These are phyloP conservation scores for Labia minor DNA, from an alignment of 2,888 invertebrate genomes.

Conservation along the genomic window DNA sequence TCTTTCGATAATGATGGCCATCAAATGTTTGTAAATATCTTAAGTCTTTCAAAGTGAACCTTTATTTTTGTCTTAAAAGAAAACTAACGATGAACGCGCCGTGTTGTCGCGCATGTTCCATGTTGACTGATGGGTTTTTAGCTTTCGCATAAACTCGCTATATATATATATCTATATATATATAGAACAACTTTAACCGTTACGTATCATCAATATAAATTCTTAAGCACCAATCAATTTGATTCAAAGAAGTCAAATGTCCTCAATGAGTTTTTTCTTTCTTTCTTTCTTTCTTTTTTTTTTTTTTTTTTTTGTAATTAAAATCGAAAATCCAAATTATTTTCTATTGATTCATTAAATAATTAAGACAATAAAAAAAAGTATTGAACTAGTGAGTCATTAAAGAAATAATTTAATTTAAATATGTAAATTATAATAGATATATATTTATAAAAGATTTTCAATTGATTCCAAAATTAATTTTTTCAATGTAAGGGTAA, in stretches of 20 bases:
- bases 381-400: not conserved
- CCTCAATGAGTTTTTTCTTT: too few relatives aligned
- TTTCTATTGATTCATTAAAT: not conserved
- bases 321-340: not conserved
- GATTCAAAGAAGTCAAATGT: not conserved
- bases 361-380: not conserved
- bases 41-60: constrained; percentile 5
- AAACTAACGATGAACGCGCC: not conserved
- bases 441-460: not conserved
- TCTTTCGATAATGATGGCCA: not conserved
- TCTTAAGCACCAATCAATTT: constrained; percentile 8
- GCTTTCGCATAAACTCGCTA: not conserved
- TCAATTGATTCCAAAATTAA: not conserved
- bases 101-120: not conserved
- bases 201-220: constrained; percentile 3
- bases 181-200: not conserved
- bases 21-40: not conserved
- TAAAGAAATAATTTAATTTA: not conserved
- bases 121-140: constrained; percentile 7
- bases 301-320: not conserved
- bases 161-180: too few relatives aligned
- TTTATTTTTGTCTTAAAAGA: not conserved
- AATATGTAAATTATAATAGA: not conserved
- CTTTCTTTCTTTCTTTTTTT: not conserved
- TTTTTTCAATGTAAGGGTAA: not conserved